phyloP scores from a whole-genome alignment of 2,888 invertebrate species.

The Caenorhabditis sp. region DNA sequence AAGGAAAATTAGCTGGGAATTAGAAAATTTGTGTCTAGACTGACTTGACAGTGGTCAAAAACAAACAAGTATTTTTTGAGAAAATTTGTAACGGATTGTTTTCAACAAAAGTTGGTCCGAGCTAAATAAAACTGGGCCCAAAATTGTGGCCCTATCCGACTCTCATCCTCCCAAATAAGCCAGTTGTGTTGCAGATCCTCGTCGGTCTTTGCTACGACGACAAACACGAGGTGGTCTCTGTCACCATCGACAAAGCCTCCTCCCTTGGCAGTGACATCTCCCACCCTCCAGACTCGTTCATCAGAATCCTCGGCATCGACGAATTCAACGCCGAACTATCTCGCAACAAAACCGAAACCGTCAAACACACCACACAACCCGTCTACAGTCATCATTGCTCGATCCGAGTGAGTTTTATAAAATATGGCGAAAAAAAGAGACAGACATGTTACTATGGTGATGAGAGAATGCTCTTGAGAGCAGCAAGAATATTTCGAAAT shows the following conservation, averaged over 20 bases:
- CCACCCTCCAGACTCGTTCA: constrained; percentile 57
- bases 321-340: constrained; percentile 57
- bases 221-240: constrained; percentile 49
- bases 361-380: constrained; percentile 56
- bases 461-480: not conserved
- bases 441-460: not conserved
- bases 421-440: not conserved
- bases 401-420: constrained; percentile 45
- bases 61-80: too few species aligned
- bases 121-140: too few species aligned
- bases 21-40: too few species aligned
- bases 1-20: too few species aligned
- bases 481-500: too few species aligned
- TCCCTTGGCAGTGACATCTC: constrained; percentile 25
- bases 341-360: constrained; percentile 55
- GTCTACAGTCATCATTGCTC: constrained; percentile 54
- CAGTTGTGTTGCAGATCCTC: constrained; percentile 34
- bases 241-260: constrained; percentile 55
- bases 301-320: constrained; percentile 52
- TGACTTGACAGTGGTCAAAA: too few species aligned
- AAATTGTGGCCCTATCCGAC: too few species aligned
- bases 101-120: too few species aligned
- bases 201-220: constrained; percentile 58
- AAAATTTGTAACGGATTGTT: too few species aligned
- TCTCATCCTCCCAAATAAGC: not conserved